phyloP scores from a whole-genome alignment of 2,888 invertebrate genomes.

The Apodemia mormo region DNA sequence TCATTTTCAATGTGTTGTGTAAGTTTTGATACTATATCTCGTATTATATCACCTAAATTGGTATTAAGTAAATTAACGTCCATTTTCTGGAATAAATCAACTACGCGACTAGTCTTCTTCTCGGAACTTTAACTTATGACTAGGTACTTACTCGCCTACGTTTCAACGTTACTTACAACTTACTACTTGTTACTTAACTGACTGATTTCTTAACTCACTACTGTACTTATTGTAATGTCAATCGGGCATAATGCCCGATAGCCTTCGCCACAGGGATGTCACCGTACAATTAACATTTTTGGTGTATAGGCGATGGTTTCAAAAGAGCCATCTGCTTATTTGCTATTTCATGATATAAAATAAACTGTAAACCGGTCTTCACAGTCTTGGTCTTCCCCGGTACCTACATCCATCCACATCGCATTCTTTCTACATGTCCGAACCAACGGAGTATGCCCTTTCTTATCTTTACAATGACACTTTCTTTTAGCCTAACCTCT shows the following conservation, averaged over 20 bases:
- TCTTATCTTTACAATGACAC: too few relatives aligned
- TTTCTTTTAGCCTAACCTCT: too few relatives aligned
- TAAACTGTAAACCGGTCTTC: too few relatives aligned
- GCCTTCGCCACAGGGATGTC: too few relatives aligned
- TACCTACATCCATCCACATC: too few relatives aligned
- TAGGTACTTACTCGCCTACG: background rate
- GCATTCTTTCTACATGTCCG: too few relatives aligned
- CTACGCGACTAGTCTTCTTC: background rate
- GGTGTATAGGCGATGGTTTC: too few relatives aligned
- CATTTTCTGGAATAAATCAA: background rate
- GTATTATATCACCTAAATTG: background rate
- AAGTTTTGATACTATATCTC: background rate
- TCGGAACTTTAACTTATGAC: background rate
- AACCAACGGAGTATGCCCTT: too few relatives aligned
- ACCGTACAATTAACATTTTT: too few relatives aligned
- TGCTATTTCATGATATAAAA: too few relatives aligned
- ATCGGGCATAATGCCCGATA: background rate
- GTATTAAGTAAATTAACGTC: background rate
- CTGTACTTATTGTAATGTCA: constrained; percentile 19
- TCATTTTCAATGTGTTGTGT: background rate
- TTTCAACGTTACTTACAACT: constrained; percentile 16
- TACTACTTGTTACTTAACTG: constrained; percentile 18
- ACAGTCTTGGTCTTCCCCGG: too few relatives aligned
- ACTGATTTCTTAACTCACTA: constrained; percentile 16
- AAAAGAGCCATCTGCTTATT: too few relatives aligned